A percentile compares a stretch with the other conserved stretches of the same genome.
Evolutionary conservation across 1,140 invertebrate species (phyloP).

Genomic region (Tribolium madens): DNA sequence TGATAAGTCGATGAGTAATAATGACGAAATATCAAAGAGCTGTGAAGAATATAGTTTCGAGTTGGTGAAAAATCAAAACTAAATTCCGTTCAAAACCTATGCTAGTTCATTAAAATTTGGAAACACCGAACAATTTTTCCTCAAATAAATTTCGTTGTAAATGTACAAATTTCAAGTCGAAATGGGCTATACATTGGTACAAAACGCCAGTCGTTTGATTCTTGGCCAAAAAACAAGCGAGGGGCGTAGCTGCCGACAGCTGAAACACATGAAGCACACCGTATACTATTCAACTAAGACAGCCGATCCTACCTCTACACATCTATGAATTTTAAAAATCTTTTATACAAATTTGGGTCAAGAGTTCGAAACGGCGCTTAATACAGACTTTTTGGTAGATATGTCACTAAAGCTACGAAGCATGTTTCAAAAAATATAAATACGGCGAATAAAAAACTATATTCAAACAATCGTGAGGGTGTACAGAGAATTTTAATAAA

Average conservation of each 20-base stretch:
- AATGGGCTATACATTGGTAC: constrained; percentile 25
- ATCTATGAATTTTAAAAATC: constrained; percentile 48
- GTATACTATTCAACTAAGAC: constrained; percentile 54
- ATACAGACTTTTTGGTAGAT: constrained; percentile 41
- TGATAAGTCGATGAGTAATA: constrained; percentile 58
- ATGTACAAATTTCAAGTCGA: constrained; percentile 54
- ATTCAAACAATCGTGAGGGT: constrained; percentile 43
- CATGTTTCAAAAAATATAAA: constrained; percentile 47
- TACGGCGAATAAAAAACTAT: constrained; percentile 48
- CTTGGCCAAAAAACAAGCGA: constrained; percentile 32
- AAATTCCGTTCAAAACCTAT: constrained; percentile 53
- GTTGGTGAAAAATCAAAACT: constrained; percentile 53
- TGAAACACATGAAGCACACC: constrained; percentile 54
- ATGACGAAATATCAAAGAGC: constrained; percentile 60
- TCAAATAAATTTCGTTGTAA: constrained; percentile 57
- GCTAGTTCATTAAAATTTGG: constrained; percentile 58
- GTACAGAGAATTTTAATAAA: constrained; percentile 42
- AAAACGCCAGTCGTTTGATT: not conserved
- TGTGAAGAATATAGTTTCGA: constrained; percentile 56
- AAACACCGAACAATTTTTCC: constrained; percentile 48
- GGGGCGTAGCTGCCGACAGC: constrained; percentile 45
- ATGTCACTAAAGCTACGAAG: constrained; percentile 52
- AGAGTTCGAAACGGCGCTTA: not conserved
- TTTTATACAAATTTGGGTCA: constrained; percentile 30
- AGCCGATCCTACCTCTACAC: constrained; percentile 54